A percentile compares a stretch with the other conserved stretches of the same genome.
These are phyloP conservation scores for Hippotragus niger DNA, from an alignment of 2,113 vertebrate species.

Conservation along the genomic window DNA sequence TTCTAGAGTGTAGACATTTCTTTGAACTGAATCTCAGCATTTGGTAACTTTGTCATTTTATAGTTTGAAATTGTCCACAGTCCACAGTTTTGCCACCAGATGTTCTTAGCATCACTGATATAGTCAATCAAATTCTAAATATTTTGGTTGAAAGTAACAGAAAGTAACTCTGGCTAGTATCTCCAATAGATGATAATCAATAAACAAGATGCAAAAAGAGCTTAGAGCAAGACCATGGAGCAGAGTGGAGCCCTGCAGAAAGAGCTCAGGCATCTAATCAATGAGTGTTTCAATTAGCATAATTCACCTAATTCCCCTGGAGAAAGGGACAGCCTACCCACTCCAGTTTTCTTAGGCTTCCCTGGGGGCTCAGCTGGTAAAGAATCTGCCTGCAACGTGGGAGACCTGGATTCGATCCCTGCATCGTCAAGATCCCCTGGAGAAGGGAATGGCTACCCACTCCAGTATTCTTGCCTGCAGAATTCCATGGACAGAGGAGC, in stretches of 20 bases:
- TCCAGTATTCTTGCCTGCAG: neutral
- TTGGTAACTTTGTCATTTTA: neutral
- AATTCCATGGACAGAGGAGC: neutral
- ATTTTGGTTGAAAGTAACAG: neutral
- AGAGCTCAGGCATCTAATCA: neutral
- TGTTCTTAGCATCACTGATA: neutral
- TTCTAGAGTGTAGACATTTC: neutral
- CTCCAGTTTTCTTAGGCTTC: neutral
- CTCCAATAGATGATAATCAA: neutral
- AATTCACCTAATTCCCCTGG: neutral
- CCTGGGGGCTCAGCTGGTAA: neutral
- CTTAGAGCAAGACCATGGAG: neutral
- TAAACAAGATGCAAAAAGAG: neutral
- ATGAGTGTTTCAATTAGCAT: neutral
- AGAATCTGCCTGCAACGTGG: neutral
- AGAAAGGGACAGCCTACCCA: neutral
- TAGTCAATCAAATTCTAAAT: constrained; percentile 17
- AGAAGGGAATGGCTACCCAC: neutral
- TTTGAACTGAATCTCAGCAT: neutral
- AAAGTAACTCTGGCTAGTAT: neutral
- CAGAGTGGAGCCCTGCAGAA: neutral
- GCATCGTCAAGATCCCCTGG: neutral
- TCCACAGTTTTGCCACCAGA: neutral
- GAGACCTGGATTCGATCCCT: neutral
- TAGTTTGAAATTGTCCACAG: neutral